A percentile compares a stretch with the other conserved stretches of the same genome.
These are phyloP conservation scores for Leptinotarsa lineolata DNA, from an alignment of 1,140 invertebrate genomes.

Conservation along the genomic window DNA sequence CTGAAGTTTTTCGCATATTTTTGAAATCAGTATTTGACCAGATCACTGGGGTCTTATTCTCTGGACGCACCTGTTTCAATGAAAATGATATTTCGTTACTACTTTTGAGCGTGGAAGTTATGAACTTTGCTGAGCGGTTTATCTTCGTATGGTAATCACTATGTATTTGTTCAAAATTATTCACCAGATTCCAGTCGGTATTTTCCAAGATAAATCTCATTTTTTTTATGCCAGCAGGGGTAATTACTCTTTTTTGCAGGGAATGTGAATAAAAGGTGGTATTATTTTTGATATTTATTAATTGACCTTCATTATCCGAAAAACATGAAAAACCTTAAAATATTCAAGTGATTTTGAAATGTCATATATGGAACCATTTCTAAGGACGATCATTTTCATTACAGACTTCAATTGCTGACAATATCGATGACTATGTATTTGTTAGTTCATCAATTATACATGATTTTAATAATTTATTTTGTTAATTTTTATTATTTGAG, in stretches of 20 bases:
- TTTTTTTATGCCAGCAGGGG: neutral
- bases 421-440: too few relatives aligned
- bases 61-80: too few relatives aligned
- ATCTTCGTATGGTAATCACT: neutral
- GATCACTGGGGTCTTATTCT: neutral
- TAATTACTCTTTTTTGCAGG: conserved; percentile 13
- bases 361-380: too few relatives aligned
- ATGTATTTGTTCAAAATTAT: conserved; percentile 13
- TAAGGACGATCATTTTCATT: too few relatives aligned
- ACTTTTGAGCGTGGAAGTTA: conserved; percentile 12
- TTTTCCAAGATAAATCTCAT: conserved; percentile 7
- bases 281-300: conserved; percentile 13
- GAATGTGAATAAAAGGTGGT: conserved; percentile 11
- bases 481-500: too few relatives aligned
- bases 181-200: too few relatives aligned
- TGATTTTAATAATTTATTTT: too few relatives aligned
- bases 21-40: neutral
- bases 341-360: too few relatives aligned
- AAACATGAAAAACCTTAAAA: neutral
- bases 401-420: too few relatives aligned
- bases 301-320: conserved; percentile 10
- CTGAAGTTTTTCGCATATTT: conserved; percentile 4
- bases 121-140: conserved; percentile 11
- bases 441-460: too few relatives aligned
- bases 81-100: conserved; percentile 11